Evolutionary conservation across 1,140 invertebrate genomes (phyloP), one percentile per base, ranked within the genome.

Genomic region (Sweltsa coloradensis): DNA sequence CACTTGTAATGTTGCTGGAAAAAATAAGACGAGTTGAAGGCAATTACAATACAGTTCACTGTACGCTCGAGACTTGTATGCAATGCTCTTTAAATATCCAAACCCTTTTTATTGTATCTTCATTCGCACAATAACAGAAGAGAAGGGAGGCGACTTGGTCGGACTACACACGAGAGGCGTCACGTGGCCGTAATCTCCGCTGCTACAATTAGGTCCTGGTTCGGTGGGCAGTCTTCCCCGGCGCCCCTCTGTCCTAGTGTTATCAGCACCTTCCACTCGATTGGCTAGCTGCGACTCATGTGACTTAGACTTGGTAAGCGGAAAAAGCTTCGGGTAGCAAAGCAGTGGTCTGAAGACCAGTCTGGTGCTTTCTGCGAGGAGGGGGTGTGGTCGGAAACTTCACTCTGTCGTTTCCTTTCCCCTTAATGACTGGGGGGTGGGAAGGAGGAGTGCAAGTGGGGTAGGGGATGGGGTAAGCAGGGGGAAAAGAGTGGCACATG

Each of bases 291-390:
- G 89, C 7, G 86, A 90, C 67, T 94, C 89, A 64, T 93, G 88
- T 24, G 89, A 93, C 58, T 88, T 87, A 45, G 89, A 93, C 67
- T 91, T 92, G 23, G 81, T 88, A 44, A 93, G 69, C 14, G 85
- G 78, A 60, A 74, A n/a, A 74, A 22, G 67, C 61, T 53, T 79
- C 74, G 43, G 72, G 66, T 49, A 73, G 62, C 21, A 68, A 55
- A 29, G 66, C 62, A 53, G 56, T 59, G 51, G 59, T 58, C 53
- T 71, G 65, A 41, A 69, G 59, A 49, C 64, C 61, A 24, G 75
- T 74, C 48, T 80, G 73, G 64, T 82, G 76, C 60, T 81, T 85
- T 55, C 78, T 80, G 47, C 71, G 72, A 18, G 85, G 76, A 34
- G 87, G 85, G 27, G 87, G 87, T 19, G 86, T 90, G 5, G 79